Evolutionary conservation across 2,113 vertebrate species (phyloP).

Genomic region (Scopus umbretta): DNA sequence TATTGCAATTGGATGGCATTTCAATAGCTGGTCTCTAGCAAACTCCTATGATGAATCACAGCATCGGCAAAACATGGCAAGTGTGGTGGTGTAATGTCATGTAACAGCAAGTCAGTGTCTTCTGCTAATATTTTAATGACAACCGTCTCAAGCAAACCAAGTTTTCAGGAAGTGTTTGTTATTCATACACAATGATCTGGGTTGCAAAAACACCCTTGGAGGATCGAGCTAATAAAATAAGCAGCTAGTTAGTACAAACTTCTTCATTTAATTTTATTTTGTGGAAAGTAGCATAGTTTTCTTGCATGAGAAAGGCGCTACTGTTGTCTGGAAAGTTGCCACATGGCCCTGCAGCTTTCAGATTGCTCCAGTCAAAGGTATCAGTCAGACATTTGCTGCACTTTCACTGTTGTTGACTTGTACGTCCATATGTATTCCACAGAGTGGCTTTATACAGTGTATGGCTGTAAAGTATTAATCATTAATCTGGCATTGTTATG

Average conservation of each 20-base stretch:
- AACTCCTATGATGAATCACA: background rate
- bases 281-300: background rate
- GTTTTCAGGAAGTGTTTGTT: slow-evolving; percentile 14
- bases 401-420: background rate
- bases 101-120: background rate
- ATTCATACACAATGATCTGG: background rate
- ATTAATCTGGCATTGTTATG: background rate
- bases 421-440: background rate
- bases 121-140: slow-evolving; percentile 13
- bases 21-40: background rate
- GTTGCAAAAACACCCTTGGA: background rate
- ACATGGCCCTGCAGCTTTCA: background rate
- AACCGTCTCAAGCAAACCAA: background rate
- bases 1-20: background rate
- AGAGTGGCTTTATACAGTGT: background rate
- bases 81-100: background rate
- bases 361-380: background rate
- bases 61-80: background rate
- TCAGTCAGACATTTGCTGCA: background rate
- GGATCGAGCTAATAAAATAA: slow-evolving; percentile 34
- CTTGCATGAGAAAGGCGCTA: background rate
- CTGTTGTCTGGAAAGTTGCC: background rate
- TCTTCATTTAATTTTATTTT: slow-evolving; percentile 15
- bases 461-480: background rate
- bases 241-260: background rate